Conservation (phyloP, 2,113 vertebrate species). For the Rousettus leschenaultii region DNA sequence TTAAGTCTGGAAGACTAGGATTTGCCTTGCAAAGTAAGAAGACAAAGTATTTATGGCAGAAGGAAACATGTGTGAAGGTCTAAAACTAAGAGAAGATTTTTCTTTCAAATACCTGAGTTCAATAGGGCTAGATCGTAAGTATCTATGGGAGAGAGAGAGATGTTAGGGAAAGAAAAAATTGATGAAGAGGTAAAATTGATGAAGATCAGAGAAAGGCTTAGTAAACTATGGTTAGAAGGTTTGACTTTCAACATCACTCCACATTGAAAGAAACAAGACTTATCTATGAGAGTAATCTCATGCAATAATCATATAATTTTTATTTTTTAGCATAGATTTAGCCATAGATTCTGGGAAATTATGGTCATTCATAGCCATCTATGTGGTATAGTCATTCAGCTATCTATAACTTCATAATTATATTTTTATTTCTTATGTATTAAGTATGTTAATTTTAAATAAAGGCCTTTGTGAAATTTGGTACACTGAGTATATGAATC, state of each 20-base stretch:
- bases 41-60: not conserved
- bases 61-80: not conserved
- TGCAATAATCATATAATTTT: not conserved
- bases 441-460: not conserved
- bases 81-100: not conserved
- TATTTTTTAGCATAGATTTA: not conserved
- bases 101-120: not conserved
- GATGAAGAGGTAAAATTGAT: not conserved
- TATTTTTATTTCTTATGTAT: not conserved
- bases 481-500: not conserved
- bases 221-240: not conserved
- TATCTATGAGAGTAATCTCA: not conserved
- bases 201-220: not conserved
- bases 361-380: not conserved
- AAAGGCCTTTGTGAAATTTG: not conserved
- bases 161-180: not conserved
- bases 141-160: not conserved
- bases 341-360: not conserved
- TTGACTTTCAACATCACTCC: not conserved
- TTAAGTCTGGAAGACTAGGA: not conserved
- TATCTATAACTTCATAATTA: not conserved
- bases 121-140: not conserved
- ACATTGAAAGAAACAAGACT: not conserved
- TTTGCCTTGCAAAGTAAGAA: not conserved
- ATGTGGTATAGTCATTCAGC: not conserved